Percentiles rank a stretch among this genome's conserved stretches.
Evolutionary conservation across 2,888 invertebrate species (phyloP).

Genomic region (Junonia oenone): DNA sequence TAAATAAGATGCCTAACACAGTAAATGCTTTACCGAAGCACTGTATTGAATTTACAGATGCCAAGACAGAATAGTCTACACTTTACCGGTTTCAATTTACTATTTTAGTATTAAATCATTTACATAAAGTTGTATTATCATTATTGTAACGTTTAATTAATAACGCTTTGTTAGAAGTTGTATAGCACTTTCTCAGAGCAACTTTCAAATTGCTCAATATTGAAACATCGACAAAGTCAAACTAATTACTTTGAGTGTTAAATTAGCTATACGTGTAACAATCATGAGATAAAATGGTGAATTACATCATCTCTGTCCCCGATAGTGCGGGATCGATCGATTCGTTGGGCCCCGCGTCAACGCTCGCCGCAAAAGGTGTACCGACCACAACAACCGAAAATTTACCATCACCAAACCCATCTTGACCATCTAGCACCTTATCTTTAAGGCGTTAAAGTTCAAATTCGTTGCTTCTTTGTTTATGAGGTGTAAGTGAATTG

Average conservation of each 20-base stretch:
- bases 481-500: conserved; percentile 1
- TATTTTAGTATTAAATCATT: background rate
- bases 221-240: conserved; percentile 13
- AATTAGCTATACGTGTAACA: conserved; percentile 20
- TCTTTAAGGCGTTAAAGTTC: conserved; percentile 6
- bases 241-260: conserved; percentile 24
- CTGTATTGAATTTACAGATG: no score
- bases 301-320: conserved; percentile 61
- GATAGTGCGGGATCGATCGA: conserved; percentile 57
- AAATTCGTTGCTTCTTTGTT: background rate
- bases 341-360: conserved; percentile 41
- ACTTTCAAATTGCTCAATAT: conserved; percentile 26
- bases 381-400: background rate
- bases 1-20: no score
- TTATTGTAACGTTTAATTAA: background rate
- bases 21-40: no score
- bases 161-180: background rate
- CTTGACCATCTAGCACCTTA: background rate
- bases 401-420: conserved; percentile 15
- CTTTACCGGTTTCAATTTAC: background rate
- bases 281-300: conserved; percentile 36
- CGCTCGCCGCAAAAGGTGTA: conserved; percentile 21
- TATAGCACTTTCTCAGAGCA: conserved; percentile 17
- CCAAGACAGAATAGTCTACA: background rate
- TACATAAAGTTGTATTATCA: background rate